phyloP scores from a whole-genome alignment of 2,797 vertebrate genomes.

The Pipistrellus pipistrellus region DNA sequence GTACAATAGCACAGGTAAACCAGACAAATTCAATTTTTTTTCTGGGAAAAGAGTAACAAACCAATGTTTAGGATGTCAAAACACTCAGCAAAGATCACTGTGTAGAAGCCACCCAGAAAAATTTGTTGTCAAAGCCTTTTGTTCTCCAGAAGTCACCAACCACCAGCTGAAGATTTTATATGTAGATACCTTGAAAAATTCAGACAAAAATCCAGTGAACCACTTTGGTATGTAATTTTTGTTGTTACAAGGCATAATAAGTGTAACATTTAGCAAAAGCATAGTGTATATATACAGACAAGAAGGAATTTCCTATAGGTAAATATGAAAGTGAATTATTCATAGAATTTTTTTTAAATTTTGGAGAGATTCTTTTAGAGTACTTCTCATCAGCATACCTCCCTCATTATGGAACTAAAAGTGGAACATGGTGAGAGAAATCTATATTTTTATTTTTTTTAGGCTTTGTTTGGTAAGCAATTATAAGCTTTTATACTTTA shows the following conservation, averaged over 20 bases:
- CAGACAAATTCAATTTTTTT: constrained; percentile 75
- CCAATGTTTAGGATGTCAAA: constrained; percentile 70
- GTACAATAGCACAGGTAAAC: constrained; percentile 78
- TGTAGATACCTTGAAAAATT: constrained; percentile 73
- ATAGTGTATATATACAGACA: neutral
- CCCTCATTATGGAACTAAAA: neutral
- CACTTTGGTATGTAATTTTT: constrained; percentile 32
- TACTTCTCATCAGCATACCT: neutral
- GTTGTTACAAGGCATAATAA: neutral
- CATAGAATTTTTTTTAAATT: neutral
- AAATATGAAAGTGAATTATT: neutral
- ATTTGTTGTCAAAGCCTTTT: constrained; percentile 81
- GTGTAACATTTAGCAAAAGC: neutral
- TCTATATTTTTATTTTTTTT: constrained; percentile 4
- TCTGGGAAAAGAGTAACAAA: constrained; percentile 78
- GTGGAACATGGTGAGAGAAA: neutral
- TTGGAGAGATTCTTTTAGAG: neutral
- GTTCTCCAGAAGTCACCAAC: constrained; percentile 85
- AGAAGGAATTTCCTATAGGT: neutral
- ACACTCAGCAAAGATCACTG: constrained; percentile 74
- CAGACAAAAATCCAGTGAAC: constrained; percentile 63
- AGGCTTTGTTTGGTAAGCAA: neutral
- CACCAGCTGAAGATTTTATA: constrained; percentile 76
- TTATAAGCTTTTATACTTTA: constrained; percentile 31
- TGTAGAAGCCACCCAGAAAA: constrained; percentile 83